Conservation (phyloP, 2,888 invertebrate genomes). For the Drosophila silvestris region DNA sequence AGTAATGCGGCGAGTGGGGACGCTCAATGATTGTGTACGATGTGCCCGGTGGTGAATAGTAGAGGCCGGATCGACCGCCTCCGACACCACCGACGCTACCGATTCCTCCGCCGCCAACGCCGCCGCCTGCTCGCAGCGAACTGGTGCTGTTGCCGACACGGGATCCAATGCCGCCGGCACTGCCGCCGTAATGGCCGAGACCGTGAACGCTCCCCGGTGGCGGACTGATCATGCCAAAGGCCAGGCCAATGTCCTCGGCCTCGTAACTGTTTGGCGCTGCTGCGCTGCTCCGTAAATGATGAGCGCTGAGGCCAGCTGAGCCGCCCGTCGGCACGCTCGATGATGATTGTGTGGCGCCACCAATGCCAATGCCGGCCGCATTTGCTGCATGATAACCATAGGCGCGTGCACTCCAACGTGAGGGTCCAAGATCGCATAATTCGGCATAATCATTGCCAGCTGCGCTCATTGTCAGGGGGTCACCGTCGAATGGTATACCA, state of each 20-base stretch:
- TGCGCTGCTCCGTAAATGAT: conserved; percentile 79
- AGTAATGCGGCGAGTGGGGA: conserved; percentile 89
- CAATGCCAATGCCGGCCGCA: conserved; percentile 65
- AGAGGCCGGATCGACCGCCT: conserved; percentile 89
- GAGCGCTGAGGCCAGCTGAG: conserved; percentile 81
- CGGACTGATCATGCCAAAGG: conserved; percentile 82
- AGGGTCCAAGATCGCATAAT: conserved; percentile 86
- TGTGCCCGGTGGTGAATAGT: conserved; percentile 95
- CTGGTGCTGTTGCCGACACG: conserved; percentile 85
- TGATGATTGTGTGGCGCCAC: conserved; percentile 77
- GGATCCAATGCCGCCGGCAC: conserved; percentile 54
- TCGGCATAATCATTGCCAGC: conserved; percentile 86
- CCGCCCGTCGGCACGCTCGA: conserved; percentile 83
- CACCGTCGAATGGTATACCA: conserved; percentile 84
- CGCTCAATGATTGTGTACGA: conserved; percentile 95
- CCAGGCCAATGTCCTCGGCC: conserved; percentile 84
- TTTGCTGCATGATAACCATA: conserved; percentile 83
- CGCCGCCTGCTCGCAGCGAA: conserved; percentile 85
- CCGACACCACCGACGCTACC: conserved; percentile 82
- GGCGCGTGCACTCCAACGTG: conserved; percentile 85
- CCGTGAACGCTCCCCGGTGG: conserved; percentile 76
- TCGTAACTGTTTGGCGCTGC: conserved; percentile 84
- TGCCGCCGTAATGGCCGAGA: conserved; percentile 49
- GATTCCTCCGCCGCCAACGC: conserved; percentile 86
- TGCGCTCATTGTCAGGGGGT: conserved; percentile 86